Conservation (phyloP, 2,113 vertebrate genomes). For the Brienomyrus longianalis region DNA sequence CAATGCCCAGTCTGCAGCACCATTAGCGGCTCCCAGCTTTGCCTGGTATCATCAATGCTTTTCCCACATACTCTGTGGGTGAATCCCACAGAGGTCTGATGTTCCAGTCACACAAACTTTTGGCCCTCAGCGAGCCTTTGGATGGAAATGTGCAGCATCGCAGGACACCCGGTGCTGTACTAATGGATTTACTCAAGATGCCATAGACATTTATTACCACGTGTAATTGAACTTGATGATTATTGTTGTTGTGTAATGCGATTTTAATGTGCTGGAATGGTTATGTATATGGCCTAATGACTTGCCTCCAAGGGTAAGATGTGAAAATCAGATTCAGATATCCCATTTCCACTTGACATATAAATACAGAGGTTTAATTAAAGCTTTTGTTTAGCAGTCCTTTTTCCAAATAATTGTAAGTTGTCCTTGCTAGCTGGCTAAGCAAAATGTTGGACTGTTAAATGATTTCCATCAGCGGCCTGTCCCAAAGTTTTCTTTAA, state of each 20-base stretch:
- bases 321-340: constrained; percentile 46
- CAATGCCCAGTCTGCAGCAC: neutral
- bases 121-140: neutral
- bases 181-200: constrained; percentile 71
- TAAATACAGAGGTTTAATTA: constrained; percentile 53
- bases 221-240: constrained; percentile 75
- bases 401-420: constrained; percentile 36
- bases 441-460: neutral
- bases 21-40: neutral
- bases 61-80: neutral
- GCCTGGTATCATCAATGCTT: neutral
- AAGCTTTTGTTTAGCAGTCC: constrained; percentile 46
- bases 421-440: constrained; percentile 35
- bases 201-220: constrained; percentile 66
- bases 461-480: neutral
- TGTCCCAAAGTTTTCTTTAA: neutral
- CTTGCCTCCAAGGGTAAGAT: constrained; percentile 60
- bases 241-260: constrained; percentile 74
- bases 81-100: neutral
- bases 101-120: neutral
- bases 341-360: constrained; percentile 41
- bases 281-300: constrained; percentile 72
- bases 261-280: constrained; percentile 72
- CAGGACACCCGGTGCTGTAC: constrained; percentile 33
- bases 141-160: neutral